Conservation (phyloP, 2,797 vertebrate genomes). For the Florisuga fusca region DNA sequence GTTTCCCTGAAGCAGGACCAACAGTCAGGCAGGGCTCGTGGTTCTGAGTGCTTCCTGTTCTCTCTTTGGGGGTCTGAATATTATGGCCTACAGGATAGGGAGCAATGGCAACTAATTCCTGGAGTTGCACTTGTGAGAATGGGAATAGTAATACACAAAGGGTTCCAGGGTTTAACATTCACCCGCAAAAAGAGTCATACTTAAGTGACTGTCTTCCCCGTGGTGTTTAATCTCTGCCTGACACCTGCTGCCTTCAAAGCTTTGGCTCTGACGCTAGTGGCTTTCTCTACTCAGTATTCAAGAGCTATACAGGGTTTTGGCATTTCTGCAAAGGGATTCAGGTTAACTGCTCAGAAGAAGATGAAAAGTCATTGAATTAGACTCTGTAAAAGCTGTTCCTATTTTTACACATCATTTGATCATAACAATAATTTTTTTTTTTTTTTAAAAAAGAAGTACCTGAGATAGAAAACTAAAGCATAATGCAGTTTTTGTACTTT, state of each 20-base stretch:
- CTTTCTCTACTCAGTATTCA: background rate
- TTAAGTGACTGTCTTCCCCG: background rate
- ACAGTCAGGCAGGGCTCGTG: too few relatives aligned
- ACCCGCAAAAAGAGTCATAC: background rate
- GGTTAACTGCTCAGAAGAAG: background rate
- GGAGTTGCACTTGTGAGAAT: background rate
- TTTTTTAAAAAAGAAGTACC: background rate
- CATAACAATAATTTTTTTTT: rapidly evolving
- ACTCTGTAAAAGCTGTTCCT: background rate
- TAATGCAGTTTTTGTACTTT: background rate
- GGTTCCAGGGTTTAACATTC: background rate
- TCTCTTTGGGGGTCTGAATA: too few relatives aligned
- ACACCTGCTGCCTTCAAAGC: background rate
- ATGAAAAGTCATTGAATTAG: background rate
- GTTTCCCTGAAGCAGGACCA: too few relatives aligned
- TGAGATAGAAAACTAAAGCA: background rate
- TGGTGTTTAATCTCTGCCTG: background rate
- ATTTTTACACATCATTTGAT: background rate
- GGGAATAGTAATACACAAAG: background rate
- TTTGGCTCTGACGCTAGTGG: background rate
- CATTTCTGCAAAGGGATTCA: background rate
- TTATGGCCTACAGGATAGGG: too few relatives aligned
- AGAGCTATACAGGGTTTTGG: background rate
- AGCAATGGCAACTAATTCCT: background rate
- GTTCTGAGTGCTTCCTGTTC: too few relatives aligned